Percentiles rank a stretch among this genome's conserved stretches.
These are phyloP conservation scores for Pyralis farinalis DNA, from an alignment of 2,888 invertebrate genomes.

Conservation along the genomic window DNA sequence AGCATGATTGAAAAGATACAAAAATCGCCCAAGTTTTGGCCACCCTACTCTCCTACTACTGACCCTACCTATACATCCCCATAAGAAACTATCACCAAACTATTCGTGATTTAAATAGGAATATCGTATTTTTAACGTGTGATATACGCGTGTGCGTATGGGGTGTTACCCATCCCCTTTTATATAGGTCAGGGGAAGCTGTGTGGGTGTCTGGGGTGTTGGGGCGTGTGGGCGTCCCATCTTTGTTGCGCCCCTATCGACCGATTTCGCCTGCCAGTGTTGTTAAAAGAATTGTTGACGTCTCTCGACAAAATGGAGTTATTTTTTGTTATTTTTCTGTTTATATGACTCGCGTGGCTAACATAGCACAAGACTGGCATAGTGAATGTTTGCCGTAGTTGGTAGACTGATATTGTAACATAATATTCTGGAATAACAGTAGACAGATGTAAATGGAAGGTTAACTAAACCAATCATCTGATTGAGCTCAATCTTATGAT, in stretches of 20 bases:
- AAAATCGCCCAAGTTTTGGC: not conserved
- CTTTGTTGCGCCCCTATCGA: slow-evolving; percentile 56
- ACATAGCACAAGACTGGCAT: too few relatives aligned
- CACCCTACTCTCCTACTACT: not conserved
- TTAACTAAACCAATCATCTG: too few relatives aligned
- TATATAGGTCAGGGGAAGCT: slow-evolving; percentile 65
- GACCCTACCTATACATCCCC: too few relatives aligned
- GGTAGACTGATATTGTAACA: too few relatives aligned
- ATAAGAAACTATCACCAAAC: not conserved
- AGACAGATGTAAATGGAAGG: too few relatives aligned
- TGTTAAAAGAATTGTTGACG: slow-evolving; percentile 13
- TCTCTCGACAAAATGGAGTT: slow-evolving; percentile 9
- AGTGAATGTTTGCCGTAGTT: too few relatives aligned
- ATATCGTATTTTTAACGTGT: slow-evolving; percentile 16
- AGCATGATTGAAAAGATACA: too few relatives aligned
- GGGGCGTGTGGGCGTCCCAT: slow-evolving; percentile 45
- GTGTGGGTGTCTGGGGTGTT: slow-evolving; percentile 34
- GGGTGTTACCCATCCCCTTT: slow-evolving; percentile 44
- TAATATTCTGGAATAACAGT: too few relatives aligned
- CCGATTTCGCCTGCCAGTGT: slow-evolving; percentile 22
- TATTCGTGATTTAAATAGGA: not conserved
- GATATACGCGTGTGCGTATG: slow-evolving; percentile 24
- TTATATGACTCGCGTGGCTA: too few relatives aligned
- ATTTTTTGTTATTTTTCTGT: too few relatives aligned
- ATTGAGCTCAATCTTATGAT: too few relatives aligned